phyloP scores from a whole-genome alignment of 1,140 invertebrate genomes.

The Tenebrio molitor region DNA sequence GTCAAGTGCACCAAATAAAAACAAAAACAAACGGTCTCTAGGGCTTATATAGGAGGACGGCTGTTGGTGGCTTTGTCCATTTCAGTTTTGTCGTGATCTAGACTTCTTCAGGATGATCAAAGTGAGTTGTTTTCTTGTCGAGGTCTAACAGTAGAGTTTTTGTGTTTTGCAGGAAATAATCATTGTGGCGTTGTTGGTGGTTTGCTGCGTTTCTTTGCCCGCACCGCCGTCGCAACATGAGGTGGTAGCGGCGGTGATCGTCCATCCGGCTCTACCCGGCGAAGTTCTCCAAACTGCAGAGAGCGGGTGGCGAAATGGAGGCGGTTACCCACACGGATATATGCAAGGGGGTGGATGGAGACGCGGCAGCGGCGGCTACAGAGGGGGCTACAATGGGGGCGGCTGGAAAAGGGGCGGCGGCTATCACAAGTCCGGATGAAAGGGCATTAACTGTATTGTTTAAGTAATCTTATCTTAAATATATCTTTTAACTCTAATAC shows the following conservation, averaged over 20 bases:
- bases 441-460: no score
- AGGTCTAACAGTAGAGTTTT: not conserved
- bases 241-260: not conserved
- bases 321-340: constrained; percentile 40
- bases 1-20: not conserved
- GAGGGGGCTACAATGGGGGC: constrained; percentile 9
- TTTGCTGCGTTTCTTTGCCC: not conserved
- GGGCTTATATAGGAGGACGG: not conserved
- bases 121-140: not conserved
- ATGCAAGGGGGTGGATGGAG: constrained; percentile 19
- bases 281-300: not conserved
- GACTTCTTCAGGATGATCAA: not conserved
- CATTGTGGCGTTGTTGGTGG: not conserved
- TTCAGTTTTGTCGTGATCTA: not conserved
- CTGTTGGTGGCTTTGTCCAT: not conserved
- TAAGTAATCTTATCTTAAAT: no score
- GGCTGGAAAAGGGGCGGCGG: constrained; percentile 16
- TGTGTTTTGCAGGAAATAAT: not conserved
- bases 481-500: no score
- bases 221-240: not conserved
- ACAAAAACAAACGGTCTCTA: not conserved
- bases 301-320: not conserved
- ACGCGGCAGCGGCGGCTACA: not conserved
- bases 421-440: not conserved
- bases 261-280: no score